These are phyloP conservation scores for Peromyscus polionotus DNA, from an alignment of 2,113 vertebrate species.

Conservation along the genomic window DNA sequence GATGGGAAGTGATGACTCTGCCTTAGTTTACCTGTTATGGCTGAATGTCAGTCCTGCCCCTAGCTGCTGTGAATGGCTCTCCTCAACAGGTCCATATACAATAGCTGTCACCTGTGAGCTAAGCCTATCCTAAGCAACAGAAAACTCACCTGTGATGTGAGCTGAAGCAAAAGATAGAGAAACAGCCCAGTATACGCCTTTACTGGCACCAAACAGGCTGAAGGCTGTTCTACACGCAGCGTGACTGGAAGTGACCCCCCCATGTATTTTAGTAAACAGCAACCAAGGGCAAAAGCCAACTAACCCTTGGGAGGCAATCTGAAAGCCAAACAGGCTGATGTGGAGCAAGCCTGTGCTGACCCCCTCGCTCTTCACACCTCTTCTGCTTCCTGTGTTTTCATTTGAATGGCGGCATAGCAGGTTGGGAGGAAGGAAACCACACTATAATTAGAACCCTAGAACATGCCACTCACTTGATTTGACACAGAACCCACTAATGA, in stretches of 20 bases:
- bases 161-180: not conserved
- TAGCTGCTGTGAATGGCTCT: fast-evolving
- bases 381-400: not conserved
- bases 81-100: too few species aligned
- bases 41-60: not conserved
- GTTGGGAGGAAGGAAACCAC: not conserved
- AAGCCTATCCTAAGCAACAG: not conserved
- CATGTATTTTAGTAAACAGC: not conserved
- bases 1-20: not conserved
- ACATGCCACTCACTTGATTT: not conserved
- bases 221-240: not conserved
- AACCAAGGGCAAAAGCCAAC: not conserved
- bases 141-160: not conserved
- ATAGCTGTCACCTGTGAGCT: not conserved
- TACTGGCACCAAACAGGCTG: too few species aligned
- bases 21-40: not conserved
- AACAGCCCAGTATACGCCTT: too few species aligned
- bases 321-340: not conserved
- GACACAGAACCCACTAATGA: not conserved
- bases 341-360: not conserved
- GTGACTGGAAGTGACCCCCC: not conserved
- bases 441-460: not conserved
- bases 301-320: not conserved
- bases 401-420: not conserved
- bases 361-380: not conserved